Evolutionary conservation across 2,797 vertebrate genomes (phyloP).

Genomic region (Micrastur ruficollis): DNA sequence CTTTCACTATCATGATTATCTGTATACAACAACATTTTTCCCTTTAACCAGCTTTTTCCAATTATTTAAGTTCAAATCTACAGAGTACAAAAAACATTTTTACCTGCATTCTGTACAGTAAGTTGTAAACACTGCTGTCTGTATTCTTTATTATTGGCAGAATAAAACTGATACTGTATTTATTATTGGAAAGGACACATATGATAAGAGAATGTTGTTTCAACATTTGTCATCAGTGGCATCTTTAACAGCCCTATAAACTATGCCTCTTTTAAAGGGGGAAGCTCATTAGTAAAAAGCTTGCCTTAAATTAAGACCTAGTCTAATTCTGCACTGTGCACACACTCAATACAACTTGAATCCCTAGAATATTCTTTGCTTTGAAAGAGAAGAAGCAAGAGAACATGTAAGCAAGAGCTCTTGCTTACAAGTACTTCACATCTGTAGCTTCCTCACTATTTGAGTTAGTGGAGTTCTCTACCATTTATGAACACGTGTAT

Average conservation of each 20-base stretch:
- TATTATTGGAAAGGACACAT: background rate
- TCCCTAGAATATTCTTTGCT: background rate
- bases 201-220: background rate
- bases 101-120: background rate
- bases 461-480: background rate
- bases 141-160: background rate
- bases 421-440: background rate
- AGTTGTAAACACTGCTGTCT: background rate
- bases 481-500: rapidly evolving
- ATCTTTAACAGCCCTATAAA: background rate
- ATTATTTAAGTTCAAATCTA: background rate
- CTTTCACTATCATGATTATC: background rate
- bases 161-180: background rate
- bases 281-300: background rate
- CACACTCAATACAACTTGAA: background rate
- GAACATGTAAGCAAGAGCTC: background rate
- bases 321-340: rapidly evolving
- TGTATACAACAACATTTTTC: background rate
- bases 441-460: background rate
- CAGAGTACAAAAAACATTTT: background rate
- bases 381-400: background rate
- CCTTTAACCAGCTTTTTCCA: background rate
- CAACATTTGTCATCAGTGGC: background rate
- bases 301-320: background rate
- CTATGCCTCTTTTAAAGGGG: background rate